Percentiles rank a stretch among this genome's conserved stretches.
These are phyloP conservation scores for Pycnonotus jocosus DNA, from an alignment of 2,113 vertebrate species.

Conservation along the genomic window DNA sequence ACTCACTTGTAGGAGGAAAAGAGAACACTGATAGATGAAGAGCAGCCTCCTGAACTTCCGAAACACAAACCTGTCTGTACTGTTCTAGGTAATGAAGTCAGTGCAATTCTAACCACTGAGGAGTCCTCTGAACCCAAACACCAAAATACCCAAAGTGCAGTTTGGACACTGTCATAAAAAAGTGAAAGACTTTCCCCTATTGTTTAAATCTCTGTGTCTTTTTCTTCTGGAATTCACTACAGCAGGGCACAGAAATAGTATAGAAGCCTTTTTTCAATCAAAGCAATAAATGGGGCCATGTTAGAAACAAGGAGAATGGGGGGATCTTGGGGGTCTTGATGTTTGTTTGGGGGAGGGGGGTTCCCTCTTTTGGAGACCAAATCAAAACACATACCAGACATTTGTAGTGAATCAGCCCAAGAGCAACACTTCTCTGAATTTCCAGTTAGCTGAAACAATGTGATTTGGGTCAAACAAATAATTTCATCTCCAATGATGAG, in stretches of 20 bases:
- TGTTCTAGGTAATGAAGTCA: not conserved
- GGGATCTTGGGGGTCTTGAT: fast-evolving
- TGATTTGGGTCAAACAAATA: not conserved
- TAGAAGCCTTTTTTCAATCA: not conserved
- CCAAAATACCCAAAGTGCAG: not conserved
- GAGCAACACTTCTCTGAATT: not conserved
- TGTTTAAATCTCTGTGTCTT: not conserved
- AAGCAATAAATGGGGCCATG: not conserved
- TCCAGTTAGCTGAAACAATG: not conserved
- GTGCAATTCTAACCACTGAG: not conserved
- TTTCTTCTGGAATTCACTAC: not conserved
- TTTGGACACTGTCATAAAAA: not conserved
- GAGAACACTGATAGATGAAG: not conserved
- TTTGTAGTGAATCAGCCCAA: not conserved
- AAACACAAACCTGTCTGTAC: not conserved
- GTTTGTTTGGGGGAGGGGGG: not conserved
- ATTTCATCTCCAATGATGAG: not conserved
- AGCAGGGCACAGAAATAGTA: not conserved
- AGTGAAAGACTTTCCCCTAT: not conserved
- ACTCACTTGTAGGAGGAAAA: not conserved
- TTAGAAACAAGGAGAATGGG: not conserved
- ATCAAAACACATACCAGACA: not conserved
- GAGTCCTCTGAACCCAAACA: not conserved
- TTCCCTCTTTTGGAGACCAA: not conserved
- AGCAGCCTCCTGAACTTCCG: not conserved